phyloP scores from a whole-genome alignment of 2,113 vertebrate species.

The Ceuthmochares aereus region DNA sequence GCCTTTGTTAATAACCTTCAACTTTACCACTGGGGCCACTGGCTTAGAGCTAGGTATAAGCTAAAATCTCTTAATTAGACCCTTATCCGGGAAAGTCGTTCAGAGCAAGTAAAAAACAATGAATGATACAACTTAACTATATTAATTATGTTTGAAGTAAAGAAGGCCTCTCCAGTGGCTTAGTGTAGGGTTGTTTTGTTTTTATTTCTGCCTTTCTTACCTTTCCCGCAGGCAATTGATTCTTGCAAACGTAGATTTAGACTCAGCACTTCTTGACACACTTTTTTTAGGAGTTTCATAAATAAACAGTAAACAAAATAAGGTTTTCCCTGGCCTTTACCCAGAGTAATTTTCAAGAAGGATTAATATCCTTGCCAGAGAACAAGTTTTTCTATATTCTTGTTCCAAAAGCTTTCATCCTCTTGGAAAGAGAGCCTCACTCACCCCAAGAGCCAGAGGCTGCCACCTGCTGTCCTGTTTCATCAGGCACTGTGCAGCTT shows the following conservation, averaged over 20 bases:
- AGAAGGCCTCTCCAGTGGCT: background rate
- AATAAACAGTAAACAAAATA: background rate
- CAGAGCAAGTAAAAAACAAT: background rate
- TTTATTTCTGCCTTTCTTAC: background rate
- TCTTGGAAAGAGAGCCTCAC: background rate
- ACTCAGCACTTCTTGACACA: background rate
- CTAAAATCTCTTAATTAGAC: background rate
- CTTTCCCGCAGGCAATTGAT: background rate
- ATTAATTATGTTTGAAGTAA: background rate
- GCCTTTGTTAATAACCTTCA: background rate
- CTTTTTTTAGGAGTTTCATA: background rate
- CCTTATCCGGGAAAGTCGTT: background rate
- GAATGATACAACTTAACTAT: background rate
- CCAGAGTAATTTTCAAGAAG: background rate
- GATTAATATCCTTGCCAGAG: background rate
- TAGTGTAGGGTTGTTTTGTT: background rate
- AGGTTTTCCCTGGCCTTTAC: background rate
- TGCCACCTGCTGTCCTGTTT: background rate
- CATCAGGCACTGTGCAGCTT: background rate
- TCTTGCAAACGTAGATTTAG: background rate
- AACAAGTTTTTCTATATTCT: background rate
- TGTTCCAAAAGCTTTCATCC: background rate
- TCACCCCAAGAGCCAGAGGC: background rate
- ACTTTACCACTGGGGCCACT: background rate
- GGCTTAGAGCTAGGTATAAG: background rate